Conservation (phyloP, 2,888 invertebrate genomes). For the Pharmacophagus antenor region DNA sequence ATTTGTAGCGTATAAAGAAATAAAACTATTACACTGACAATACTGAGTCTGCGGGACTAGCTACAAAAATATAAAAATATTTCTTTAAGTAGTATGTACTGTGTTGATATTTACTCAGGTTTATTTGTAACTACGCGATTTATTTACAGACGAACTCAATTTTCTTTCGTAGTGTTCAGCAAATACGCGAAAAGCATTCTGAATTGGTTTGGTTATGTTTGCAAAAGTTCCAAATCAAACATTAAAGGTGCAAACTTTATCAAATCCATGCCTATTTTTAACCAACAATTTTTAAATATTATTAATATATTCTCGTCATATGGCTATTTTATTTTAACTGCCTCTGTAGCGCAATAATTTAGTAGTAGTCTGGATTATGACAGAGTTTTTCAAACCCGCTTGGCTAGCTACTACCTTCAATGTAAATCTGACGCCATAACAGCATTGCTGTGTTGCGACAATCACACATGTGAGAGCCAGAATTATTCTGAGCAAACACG, state of each 20-base stretch:
- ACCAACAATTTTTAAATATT: not conserved
- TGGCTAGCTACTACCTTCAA: too few species aligned
- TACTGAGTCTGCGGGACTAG: not conserved
- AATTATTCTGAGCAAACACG: too few species aligned
- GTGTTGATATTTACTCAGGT: constrained; percentile 6
- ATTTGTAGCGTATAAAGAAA: too few species aligned
- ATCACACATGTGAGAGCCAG: too few species aligned
- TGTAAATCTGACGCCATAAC: too few species aligned
- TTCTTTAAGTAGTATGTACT: not conserved
- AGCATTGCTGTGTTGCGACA: too few species aligned
- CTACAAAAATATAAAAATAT: not conserved
- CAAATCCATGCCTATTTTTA: not conserved
- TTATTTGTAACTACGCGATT: constrained; percentile 9
- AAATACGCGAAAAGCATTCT: constrained; percentile 22
- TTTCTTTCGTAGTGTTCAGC: constrained; percentile 22
- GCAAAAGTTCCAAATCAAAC: not conserved
- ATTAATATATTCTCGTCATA: not conserved
- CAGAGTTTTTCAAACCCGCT: too few species aligned
- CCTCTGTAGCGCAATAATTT: too few species aligned
- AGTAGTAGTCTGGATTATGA: too few species aligned
- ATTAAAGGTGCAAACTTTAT: not conserved
- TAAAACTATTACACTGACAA: not conserved
- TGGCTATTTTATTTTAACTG: not conserved
- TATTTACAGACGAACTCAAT: constrained; percentile 21
- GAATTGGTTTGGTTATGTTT: constrained; percentile 7